Evolutionary conservation across 2,797 vertebrate species (phyloP), one percentile per base, ranked within the genome.

Genomic region (Anabas testudineus): DNA sequence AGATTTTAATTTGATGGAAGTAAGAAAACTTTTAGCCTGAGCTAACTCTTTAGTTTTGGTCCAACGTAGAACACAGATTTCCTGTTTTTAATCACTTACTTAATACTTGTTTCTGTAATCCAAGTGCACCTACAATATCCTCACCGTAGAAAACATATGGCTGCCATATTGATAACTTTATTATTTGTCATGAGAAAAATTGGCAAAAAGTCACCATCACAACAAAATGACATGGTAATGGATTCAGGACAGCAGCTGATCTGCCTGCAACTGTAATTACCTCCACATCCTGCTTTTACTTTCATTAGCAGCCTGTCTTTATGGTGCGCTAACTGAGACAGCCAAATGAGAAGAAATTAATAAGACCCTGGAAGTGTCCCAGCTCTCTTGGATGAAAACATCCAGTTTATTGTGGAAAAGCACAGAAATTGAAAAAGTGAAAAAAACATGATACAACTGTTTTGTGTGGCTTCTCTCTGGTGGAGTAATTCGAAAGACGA

Each of bases 221-320:
- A 56, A 74, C 69, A 53, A 86, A 86, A 90, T 86, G 68, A 78
- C 72, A 88, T 86, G 90, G 70, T 87, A 89, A 90, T 90, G 63
- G 74, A 87, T 89, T 86, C 83, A 82, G 75, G 83, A 70, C 78
- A 84, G 80, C 87, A 90, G 85, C 84, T 85, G 85, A 90, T 90
- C 74, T 67, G 67, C 77, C 24, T 87, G 78, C 79, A 78, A 87
- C 74, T 82, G 88, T 87, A 85, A 91, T 90, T 90, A 91, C 87
- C 82, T 83, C 79, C 78, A 87, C 83, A 87, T 90, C 79, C 87
- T 85, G 86, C 71, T 87, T 88, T 89, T 86, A 86, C 86, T 85
- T 90, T 90, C 87, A 89, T 91, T 83, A 88, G 87, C 82, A 87
- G 84, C 62, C 74, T 61, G 67, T 75, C 69, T 81, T 66, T 58